Evolutionary conservation across 2,888 invertebrate species (phyloP), one percentile per base, ranked within the genome.

Genomic region (Corbicula japonica): DNA sequence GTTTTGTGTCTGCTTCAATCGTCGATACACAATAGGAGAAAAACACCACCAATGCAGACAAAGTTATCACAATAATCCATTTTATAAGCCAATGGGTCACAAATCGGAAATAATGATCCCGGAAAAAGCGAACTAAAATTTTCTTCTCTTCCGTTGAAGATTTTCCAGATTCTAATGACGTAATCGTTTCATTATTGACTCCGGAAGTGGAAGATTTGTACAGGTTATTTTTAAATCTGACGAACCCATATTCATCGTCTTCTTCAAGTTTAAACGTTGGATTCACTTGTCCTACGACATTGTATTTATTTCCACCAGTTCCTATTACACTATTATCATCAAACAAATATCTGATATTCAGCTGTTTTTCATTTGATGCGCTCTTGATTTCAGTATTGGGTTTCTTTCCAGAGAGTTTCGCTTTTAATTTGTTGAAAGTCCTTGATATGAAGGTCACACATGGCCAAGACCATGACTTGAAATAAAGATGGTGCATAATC

Each of bases 1-100:
- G 86, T 76, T 91, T 89, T 65, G 89, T 89, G 35, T 91, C 89
- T 30, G 88, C 82, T 46, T 87, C 74, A 38, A 91, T 75, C n/a
- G 21, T 80, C 10, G 89, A 81, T 15, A 87, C 87, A 34, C 83
- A 81, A 66, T 87, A 88, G 1, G 85, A 76, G 35, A 88, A 84
- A n/a, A 84, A 75, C 1, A 63, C 62, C 15, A 90, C 75, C 21
- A 86, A 8, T 8, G 50, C 69, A 1, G 74, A 65, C 56, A 86
- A 82, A 23, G 83, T 30, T 0, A 76, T 58, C 15, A 91, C 50
- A n/a, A 90, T 82, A 32, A 88, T 61, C 87, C 89, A 89, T 30
- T 85, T 66, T 0, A 72, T 79, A 2, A 86, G 58, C 70, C 79
- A 84, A 70, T 91, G 82, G 6, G 89, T 88, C 46, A 90, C 80